These are phyloP conservation scores for Rhagoletis zephyria DNA, from an alignment of 1,140 invertebrate genomes.

Conservation along the genomic window DNA sequence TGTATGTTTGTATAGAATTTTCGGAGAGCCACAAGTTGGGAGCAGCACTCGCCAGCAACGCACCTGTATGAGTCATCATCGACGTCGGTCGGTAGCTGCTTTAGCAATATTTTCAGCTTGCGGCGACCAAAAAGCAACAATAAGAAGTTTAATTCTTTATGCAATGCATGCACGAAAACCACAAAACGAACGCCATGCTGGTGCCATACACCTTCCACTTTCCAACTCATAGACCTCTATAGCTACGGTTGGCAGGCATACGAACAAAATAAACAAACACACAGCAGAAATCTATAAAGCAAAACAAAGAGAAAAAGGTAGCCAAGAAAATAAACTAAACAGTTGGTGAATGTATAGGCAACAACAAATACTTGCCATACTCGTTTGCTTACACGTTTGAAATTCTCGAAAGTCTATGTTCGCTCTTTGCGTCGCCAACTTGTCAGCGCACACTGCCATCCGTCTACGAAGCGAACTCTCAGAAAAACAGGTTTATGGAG, in stretches of 20 bases:
- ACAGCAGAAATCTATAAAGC: not conserved
- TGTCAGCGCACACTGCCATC: not conserved
- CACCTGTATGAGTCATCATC: slow-evolving; percentile 49
- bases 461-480: not conserved
- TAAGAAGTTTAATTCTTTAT: slow-evolving; percentile 36
- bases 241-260: not conserved
- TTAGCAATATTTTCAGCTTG: not conserved
- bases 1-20: not conserved
- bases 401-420: slow-evolving; percentile 47
- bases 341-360: slow-evolving; percentile 11
- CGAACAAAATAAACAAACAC: not conserved
- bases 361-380: slow-evolving; percentile 35
- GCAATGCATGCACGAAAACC: slow-evolving; percentile 50
- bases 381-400: not conserved
- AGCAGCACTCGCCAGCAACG: slow-evolving; percentile 27
- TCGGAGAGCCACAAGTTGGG: not conserved
- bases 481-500: slow-evolving; percentile 26
- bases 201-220: slow-evolving; percentile 27
- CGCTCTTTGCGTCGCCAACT: not conserved
- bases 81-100: not conserved
- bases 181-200: slow-evolving; percentile 10
- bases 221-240: not conserved
- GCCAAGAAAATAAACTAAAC: not conserved
- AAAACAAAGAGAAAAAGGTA: not conserved
- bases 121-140: not conserved